Conservation (phyloP, 2,797 vertebrate genomes). For the Telmatherina bonti region DNA sequence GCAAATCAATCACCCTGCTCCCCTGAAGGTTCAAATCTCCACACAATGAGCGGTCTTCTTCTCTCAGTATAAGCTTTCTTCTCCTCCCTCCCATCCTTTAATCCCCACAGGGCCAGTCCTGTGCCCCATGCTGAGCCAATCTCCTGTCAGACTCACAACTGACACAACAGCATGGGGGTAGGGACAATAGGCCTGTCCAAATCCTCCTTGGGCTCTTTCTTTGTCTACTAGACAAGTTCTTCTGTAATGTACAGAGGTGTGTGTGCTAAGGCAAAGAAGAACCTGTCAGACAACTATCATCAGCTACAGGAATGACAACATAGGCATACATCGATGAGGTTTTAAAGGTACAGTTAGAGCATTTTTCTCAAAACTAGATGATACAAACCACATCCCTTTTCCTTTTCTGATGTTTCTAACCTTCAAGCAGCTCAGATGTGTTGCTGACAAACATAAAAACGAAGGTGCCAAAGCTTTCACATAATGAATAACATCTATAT, state of each 20-base stretch:
- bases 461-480: neutral
- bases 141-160: conserved; percentile 46
- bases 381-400: conserved; percentile 75
- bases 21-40: conserved; percentile 24
- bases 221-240: conserved; percentile 67
- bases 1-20: conserved; percentile 6
- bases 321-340: conserved; percentile 16
- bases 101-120: conserved; percentile 54
- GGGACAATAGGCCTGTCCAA: conserved; percentile 40
- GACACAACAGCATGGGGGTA: conserved; percentile 45
- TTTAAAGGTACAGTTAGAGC: conserved; percentile 40
- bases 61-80: conserved; percentile 44
- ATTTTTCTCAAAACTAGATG: conserved; percentile 38
- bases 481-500: neutral
- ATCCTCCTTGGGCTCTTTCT: conserved; percentile 38
- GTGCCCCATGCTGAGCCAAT: conserved; percentile 59
- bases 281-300: conserved; percentile 65
- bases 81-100: conserved; percentile 45
- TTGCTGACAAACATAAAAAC: conserved; percentile 6
- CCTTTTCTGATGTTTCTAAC: conserved; percentile 5
- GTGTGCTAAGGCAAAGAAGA: conserved; percentile 32
- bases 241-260: conserved; percentile 31
- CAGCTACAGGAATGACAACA: conserved; percentile 44
- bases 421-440: conserved; percentile 34
- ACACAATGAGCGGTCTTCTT: conserved; percentile 29